phyloP scores from a whole-genome alignment of 2,888 invertebrate species.

The Xestia c-nigrum region DNA sequence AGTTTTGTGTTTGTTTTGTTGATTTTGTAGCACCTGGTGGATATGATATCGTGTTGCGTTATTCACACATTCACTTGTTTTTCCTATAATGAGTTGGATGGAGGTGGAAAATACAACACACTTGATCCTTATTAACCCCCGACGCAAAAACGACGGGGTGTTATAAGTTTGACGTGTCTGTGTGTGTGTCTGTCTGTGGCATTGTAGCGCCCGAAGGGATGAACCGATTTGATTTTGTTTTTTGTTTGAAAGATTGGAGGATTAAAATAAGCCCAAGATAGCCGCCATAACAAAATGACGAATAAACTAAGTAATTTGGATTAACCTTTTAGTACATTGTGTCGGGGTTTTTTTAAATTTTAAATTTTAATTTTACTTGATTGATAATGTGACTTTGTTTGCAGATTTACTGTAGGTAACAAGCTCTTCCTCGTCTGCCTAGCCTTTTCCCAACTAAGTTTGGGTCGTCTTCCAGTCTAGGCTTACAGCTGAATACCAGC shows the following conservation, averaged over 20 bases:
- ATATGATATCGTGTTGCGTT: slow-evolving; percentile 2
- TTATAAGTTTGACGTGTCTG: too few relatives aligned
- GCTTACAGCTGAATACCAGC: background rate
- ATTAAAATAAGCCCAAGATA: too few relatives aligned
- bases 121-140: background rate
- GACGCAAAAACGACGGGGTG: too few relatives aligned
- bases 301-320: too few relatives aligned
- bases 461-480: background rate
- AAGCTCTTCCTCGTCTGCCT: background rate
- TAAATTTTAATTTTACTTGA: too few relatives aligned
- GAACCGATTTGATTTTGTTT: too few relatives aligned
- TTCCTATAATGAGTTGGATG: background rate
- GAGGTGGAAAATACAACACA: background rate
- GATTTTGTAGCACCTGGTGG: slow-evolving; percentile 50
- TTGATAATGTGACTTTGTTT: background rate
- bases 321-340: too few relatives aligned
- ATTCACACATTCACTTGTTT: slow-evolving; percentile 24
- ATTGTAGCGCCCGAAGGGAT: too few relatives aligned
- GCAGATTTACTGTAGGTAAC: background rate
- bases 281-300: too few relatives aligned
- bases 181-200: too few relatives aligned
- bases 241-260: too few relatives aligned
- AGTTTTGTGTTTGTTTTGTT: slow-evolving; percentile 61
- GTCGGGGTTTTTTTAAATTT: too few relatives aligned
- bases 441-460: background rate